phyloP scores from a whole-genome alignment of 2,797 vertebrate species.

The Erpetoichthys calabaricus region DNA sequence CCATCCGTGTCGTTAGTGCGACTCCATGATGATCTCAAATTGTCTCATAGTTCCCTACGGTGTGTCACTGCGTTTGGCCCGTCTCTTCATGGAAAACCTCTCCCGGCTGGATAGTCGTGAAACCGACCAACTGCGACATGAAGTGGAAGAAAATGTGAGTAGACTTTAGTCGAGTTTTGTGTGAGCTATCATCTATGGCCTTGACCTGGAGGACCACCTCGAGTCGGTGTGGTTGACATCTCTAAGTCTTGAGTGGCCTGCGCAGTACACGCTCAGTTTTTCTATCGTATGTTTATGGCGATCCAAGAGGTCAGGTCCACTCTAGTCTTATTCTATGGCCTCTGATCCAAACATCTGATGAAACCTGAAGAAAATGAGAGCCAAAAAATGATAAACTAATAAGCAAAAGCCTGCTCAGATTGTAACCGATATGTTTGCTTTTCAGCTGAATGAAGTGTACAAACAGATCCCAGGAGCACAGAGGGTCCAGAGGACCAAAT shows the following conservation, averaged over 20 bases:
- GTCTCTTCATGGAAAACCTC: constrained; percentile 69
- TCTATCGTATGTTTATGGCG: too few species aligned
- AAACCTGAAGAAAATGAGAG: too few species aligned
- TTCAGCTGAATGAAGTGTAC: constrained; percentile 76
- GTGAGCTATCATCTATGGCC: not conserved
- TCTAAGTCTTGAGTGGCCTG: too few species aligned
- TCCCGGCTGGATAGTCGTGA: constrained; percentile 61
- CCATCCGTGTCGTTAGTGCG: not conserved
- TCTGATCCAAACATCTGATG: too few species aligned
- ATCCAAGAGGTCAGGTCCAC: too few species aligned
- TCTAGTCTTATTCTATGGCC: too few species aligned
- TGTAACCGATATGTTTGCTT: not conserved
- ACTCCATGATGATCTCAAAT: not conserved
- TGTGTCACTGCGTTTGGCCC: constrained; percentile 71
- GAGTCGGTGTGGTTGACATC: not conserved
- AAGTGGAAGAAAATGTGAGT: constrained; percentile 79
- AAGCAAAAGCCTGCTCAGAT: too few species aligned
- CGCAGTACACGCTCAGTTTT: too few species aligned
- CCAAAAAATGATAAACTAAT: too few species aligned
- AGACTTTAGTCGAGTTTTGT: not conserved
- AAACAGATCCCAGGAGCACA: constrained; percentile 66
- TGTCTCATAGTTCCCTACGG: constrained; percentile 50
- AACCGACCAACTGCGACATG: constrained; percentile 59
- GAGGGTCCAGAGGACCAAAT: constrained; percentile 68
- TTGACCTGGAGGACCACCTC: not conserved